A percentile compares a stretch with the other conserved stretches of the same genome.
phyloP scores from a whole-genome alignment of 2,797 vertebrate genomes.

The Podarcis lilfordi region DNA sequence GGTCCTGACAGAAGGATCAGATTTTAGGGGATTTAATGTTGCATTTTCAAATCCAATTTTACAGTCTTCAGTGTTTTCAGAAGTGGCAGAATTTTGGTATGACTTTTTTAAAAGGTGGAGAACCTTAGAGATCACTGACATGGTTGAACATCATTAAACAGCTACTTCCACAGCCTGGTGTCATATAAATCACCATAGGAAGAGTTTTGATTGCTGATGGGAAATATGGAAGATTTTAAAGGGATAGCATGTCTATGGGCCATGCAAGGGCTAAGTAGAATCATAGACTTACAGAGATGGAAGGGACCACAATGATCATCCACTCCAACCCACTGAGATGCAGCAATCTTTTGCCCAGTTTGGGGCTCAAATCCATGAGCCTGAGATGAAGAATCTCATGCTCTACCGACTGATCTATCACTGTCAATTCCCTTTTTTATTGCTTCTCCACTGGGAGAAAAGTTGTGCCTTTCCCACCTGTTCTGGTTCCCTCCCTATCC shows the following conservation, averaged over 20 bases:
- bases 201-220: conserved; percentile 58
- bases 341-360: too few relatives aligned
- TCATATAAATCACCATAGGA: conserved; percentile 45
- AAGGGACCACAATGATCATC: too few relatives aligned
- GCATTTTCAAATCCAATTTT: conserved; percentile 84
- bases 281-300: too few relatives aligned
- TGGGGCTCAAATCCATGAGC: too few relatives aligned
- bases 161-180: conserved; percentile 48
- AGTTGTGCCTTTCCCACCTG: too few relatives aligned
- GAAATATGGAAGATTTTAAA: conserved; percentile 8
- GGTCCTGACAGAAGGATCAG: conserved; percentile 82
- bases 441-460: too few relatives aligned
- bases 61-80: conserved; percentile 78
- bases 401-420: too few relatives aligned
- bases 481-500: too few relatives aligned
- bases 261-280: not conserved
- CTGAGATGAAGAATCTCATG: too few relatives aligned
- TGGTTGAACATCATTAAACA: conserved; percentile 52
- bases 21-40: conserved; percentile 81
- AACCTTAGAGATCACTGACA: conserved; percentile 9
- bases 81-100: conserved; percentile 74
- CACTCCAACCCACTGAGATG: too few relatives aligned
- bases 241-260: not conserved
- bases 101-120: conserved; percentile 54
- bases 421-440: too few relatives aligned